Evolutionary conservation across 2,888 invertebrate genomes (phyloP), one percentile per base, ranked within the genome.

Genomic region (Formica aserva): DNA sequence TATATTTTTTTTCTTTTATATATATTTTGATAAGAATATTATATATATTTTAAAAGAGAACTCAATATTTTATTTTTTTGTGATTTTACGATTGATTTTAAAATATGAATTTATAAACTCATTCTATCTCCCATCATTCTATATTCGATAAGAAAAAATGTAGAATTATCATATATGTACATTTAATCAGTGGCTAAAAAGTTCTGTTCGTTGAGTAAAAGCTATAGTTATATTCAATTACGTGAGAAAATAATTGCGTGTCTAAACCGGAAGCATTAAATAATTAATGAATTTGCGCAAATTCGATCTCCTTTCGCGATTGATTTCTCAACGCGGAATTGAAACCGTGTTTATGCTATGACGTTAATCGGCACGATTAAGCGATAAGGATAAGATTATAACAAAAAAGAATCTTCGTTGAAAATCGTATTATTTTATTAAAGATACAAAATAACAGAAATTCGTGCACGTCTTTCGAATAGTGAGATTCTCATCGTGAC

Each of bases 241-340:
- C 22, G 52, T 71, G 60, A 80, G 26, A 15, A 80, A 48, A 45
- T 18, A 13, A 52, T 52, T 2, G 52, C n/a, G n/a, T 9, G 60
- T 2, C 60, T 60, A 60, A 78, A 26, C 71, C 78, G 71, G 78
- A 80, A 62, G 62, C 60, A 13, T 3, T 52, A 45, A 60, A 71
- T 22, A 80, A 71, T 80, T 80, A 80, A 80, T 80, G 60, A 60
- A 71, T 80, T 45, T 55, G 60, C 35, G 60, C 71, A 71, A 80
- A 80, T 71, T 80, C 32, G 71, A 80, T 45, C 78, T 80, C 72
- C 60, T 80, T 80, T 80, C 72, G 71, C 72, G 57, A 60, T 35
- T 13, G 26, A 35, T 80, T 80, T 60, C 78, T 22, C 60, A 71
- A 71, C 35, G 60, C 72, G 72, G 72, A 71, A 80, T 80, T 69